Conservation (phyloP, 2,888 invertebrate species). For the Liposcelis brunnea region DNA sequence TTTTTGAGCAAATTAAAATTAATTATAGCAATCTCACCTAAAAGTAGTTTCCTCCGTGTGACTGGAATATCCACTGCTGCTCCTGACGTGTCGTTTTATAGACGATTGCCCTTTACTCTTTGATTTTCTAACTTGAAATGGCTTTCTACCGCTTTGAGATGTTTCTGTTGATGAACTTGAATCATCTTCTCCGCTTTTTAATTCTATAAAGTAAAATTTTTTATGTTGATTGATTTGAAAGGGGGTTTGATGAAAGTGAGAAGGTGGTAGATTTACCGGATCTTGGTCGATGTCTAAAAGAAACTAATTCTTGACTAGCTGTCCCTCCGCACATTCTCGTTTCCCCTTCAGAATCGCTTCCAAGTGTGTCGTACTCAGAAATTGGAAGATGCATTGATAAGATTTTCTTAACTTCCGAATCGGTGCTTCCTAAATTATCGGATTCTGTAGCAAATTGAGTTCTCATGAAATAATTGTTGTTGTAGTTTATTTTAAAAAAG, state of each 20-base stretch:
- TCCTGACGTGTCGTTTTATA: conserved; percentile 54
- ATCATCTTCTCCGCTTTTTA: conserved; percentile 42
- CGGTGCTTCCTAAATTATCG: conserved; percentile 88
- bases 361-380: conserved; percentile 76
- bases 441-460: conserved; percentile 57
- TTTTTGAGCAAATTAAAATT: too few relatives aligned
- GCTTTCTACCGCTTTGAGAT: conserved; percentile 41
- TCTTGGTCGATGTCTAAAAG: conserved; percentile 31
- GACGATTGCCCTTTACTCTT: conserved; percentile 39
- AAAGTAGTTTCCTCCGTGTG: conserved; percentile 75
- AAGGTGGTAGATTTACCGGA: conserved; percentile 24
- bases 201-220: conserved; percentile 25
- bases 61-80: conserved; percentile 65
- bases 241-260: too few relatives aligned
- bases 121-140: conserved; percentile 42
- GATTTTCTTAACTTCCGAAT: conserved; percentile 88
- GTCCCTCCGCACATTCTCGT: conserved; percentile 33
- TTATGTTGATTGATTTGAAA: conserved; percentile 13
- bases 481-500: too few relatives aligned
- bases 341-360: conserved; percentile 48
- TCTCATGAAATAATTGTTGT: conserved; percentile 10
- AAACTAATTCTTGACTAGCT: conserved; percentile 38
- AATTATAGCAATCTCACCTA: conserved; percentile 33
- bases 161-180: conserved; percentile 65
- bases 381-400: conserved; percentile 81